These are phyloP conservation scores for Sebastolobus altivelis DNA, from an alignment of 2,797 vertebrate species.

Conservation along the genomic window DNA sequence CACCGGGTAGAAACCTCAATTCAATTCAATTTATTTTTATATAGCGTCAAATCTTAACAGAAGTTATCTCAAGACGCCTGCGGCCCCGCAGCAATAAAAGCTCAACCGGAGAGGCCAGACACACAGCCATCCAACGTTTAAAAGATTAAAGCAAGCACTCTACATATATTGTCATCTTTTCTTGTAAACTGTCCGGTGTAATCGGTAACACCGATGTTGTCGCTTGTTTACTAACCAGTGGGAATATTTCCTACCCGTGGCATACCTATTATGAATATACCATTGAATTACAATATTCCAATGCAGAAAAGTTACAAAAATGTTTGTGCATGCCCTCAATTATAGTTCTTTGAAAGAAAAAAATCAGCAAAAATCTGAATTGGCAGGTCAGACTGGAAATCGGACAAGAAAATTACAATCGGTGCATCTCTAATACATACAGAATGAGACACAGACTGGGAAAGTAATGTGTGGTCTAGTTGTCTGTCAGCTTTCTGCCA, in stretches of 20 bases:
- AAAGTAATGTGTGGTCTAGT: neutral
- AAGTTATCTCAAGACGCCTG: too few species aligned
- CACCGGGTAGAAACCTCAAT: too few species aligned
- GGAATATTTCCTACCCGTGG: too few species aligned
- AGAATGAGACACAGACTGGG: conserved; percentile 11
- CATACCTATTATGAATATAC: neutral
- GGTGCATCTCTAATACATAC: neutral
- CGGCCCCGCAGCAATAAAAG: too few species aligned
- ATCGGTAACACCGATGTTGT: neutral
- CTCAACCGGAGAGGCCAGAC: too few species aligned
- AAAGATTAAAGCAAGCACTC: too few species aligned
- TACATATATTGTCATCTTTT: too few species aligned
- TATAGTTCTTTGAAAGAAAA: neutral
- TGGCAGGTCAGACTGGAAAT: neutral
- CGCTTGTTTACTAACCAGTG: too few species aligned
- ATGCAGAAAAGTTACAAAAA: neutral
- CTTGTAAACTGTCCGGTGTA: too few species aligned
- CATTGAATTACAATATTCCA: neutral
- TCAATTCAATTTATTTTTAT: too few species aligned
- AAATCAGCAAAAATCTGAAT: neutral
- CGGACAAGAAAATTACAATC: neutral
- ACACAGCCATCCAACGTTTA: too few species aligned
- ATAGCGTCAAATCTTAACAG: too few species aligned
- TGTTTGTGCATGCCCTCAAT: neutral
- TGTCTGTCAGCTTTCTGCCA: neutral